Evolutionary conservation across 2,113 vertebrate genomes (phyloP).

Genomic region (Psittacus erithacus): DNA sequence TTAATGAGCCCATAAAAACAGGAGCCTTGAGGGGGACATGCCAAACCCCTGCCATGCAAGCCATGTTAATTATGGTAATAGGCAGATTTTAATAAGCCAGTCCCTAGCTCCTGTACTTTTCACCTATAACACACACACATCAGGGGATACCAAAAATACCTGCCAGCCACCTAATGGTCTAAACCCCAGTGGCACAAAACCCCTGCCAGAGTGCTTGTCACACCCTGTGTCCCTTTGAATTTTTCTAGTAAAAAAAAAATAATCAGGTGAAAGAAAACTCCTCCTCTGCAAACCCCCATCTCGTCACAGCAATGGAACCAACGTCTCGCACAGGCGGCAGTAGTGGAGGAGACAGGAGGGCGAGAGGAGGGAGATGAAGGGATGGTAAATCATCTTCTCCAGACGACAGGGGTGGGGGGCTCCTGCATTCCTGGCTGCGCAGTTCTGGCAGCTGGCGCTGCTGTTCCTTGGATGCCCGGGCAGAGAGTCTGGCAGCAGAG

Average conservation of each 20-base stretch:
- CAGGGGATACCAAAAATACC: not conserved
- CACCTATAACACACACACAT: not conserved
- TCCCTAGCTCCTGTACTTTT: not conserved
- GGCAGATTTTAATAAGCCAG: slow-evolving; percentile 15
- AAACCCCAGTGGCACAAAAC: not conserved
- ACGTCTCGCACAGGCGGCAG: not conserved
- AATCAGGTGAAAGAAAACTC: not conserved
- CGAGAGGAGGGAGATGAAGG: not conserved
- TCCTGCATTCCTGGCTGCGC: not conserved
- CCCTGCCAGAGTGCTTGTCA: not conserved
- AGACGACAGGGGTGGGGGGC: not conserved
- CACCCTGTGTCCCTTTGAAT: not conserved
- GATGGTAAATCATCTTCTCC: not conserved
- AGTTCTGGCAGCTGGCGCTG: not conserved
- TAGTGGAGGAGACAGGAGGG: not conserved
- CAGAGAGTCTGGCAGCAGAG: not conserved
- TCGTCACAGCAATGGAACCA: not conserved
- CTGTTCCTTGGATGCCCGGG: not conserved
- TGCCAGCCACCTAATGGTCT: not conserved
- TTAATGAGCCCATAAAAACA: slow-evolving; percentile 4
- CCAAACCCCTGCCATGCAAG: slow-evolving; percentile 16
- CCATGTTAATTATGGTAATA: slow-evolving; percentile 1
- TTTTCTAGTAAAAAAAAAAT: not conserved
- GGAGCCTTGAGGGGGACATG: not conserved
- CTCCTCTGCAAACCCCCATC: not conserved